Conservation (phyloP, 2,113 vertebrate genomes). For the Myiopsitta monachus region DNA sequence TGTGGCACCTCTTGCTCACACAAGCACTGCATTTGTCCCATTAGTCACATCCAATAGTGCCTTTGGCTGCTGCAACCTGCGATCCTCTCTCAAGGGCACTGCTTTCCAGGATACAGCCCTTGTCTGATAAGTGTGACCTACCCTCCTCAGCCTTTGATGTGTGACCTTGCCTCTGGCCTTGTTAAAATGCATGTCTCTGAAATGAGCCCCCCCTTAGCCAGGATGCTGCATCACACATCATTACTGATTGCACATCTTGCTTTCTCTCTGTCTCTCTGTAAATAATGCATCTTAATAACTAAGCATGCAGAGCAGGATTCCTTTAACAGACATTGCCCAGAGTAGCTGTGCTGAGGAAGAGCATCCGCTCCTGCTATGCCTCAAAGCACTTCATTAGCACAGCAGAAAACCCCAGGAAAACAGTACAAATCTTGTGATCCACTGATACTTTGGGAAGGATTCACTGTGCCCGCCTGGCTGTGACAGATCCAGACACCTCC, state of each 20-base stretch:
- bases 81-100: not conserved
- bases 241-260: rapidly evolving
- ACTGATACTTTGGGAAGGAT: not conserved
- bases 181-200: not conserved
- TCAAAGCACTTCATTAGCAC: not conserved
- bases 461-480: not conserved
- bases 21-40: not conserved
- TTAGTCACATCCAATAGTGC: not conserved
- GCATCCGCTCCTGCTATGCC: not conserved
- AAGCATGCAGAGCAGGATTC: not conserved
- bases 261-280: not conserved
- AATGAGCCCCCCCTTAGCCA: not conserved
- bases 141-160: not conserved
- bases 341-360: not conserved
- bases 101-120: not conserved
- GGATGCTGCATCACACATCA: not conserved
- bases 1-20: not conserved
- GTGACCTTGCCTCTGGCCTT: not conserved
- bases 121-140: rapidly evolving
- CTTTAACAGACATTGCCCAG: not conserved
- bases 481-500: not conserved
- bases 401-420: not conserved
- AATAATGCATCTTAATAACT: not conserved
- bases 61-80: not conserved
- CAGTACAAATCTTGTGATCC: not conserved